Evolutionary conservation across 1,140 invertebrate species (phyloP).

Genomic region (Halotydeus destructor): DNA sequence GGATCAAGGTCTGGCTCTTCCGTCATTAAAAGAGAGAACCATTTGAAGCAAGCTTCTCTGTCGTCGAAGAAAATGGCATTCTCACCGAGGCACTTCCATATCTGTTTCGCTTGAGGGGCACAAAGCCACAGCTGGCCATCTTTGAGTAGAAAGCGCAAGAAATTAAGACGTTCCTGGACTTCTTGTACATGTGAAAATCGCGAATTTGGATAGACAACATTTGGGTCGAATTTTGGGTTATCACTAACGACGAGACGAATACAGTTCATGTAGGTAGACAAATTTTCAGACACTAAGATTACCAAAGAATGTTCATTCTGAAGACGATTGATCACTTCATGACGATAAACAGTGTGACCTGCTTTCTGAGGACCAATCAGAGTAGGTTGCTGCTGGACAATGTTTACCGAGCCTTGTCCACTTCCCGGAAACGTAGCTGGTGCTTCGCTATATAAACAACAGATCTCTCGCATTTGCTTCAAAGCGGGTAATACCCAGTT

Average conservation of each 20-base stretch:
- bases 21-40: slow-evolving; percentile 86
- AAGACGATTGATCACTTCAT: slow-evolving; percentile 68
- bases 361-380: neutral
- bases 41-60: slow-evolving; percentile 88
- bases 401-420: too few species aligned
- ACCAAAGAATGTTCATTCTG: slow-evolving; percentile 80
- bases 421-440: slow-evolving; percentile 41
- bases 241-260: slow-evolving; percentile 45
- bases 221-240: slow-evolving; percentile 53
- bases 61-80: slow-evolving; percentile 74
- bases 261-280: slow-evolving; percentile 73
- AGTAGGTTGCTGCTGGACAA: neutral
- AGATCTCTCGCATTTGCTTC: slow-evolving; percentile 88
- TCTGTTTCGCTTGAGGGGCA: slow-evolving; percentile 84
- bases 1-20: slow-evolving; percentile 92
- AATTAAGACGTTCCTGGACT: slow-evolving; percentile 80
- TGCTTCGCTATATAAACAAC: slow-evolving; percentile 64
- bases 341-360: slow-evolving; percentile 26
- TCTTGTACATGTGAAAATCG: slow-evolving; percentile 77
- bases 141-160: slow-evolving; percentile 43
- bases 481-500: slow-evolving; percentile 78
- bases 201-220: slow-evolving; percentile 59
- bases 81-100: slow-evolving; percentile 88
- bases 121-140: slow-evolving; percentile 89
- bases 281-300: slow-evolving; percentile 75